A percentile compares a stretch with the other conserved stretches of the same genome.
Conservation (phyloP, 2,797 vertebrate species). For the Microcaecilia unicolor region DNA sequence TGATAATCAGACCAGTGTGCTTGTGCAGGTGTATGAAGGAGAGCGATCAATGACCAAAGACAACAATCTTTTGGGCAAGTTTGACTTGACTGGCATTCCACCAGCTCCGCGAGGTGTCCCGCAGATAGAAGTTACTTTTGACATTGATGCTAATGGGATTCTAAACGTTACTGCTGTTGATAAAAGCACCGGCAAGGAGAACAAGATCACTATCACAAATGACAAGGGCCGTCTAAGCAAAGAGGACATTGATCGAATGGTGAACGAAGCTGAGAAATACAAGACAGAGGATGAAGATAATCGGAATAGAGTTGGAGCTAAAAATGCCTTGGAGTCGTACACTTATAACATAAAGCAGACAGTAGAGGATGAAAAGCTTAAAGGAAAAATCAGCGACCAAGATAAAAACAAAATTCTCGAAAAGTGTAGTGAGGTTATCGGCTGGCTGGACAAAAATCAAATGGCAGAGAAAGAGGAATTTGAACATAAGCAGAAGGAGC, state of each 20-base stretch:
- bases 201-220: slow-evolving; percentile 90
- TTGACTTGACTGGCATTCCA: slow-evolving; percentile 76
- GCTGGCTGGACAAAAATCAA: slow-evolving; percentile 84
- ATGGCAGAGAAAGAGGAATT: slow-evolving; percentile 84
- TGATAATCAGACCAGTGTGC: slow-evolving; percentile 80
- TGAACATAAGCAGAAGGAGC: slow-evolving; percentile 80
- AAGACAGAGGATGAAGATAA: slow-evolving; percentile 78
- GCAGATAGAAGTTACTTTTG: slow-evolving; percentile 83
- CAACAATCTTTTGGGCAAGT: slow-evolving; percentile 86
- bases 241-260: slow-evolving; percentile 85
- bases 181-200: slow-evolving; percentile 87
- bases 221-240: slow-evolving; percentile 88
- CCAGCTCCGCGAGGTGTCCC: slow-evolving; percentile 78
- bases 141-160: slow-evolving; percentile 83
- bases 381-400: slow-evolving; percentile 77
- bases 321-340: slow-evolving; percentile 81
- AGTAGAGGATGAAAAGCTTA: slow-evolving; percentile 74
- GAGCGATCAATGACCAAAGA: slow-evolving; percentile 90
- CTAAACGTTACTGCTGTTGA: slow-evolving; percentile 78
- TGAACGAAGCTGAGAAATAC: slow-evolving; percentile 82
- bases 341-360: slow-evolving; percentile 81
- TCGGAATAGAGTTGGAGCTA: slow-evolving; percentile 68
- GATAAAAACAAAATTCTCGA: slow-evolving; percentile 74
- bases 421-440: slow-evolving; percentile 77
- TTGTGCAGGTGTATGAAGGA: slow-evolving; percentile 84